phyloP scores from a whole-genome alignment of 1,140 invertebrate genomes.

The Drosophila sturtevanti region DNA sequence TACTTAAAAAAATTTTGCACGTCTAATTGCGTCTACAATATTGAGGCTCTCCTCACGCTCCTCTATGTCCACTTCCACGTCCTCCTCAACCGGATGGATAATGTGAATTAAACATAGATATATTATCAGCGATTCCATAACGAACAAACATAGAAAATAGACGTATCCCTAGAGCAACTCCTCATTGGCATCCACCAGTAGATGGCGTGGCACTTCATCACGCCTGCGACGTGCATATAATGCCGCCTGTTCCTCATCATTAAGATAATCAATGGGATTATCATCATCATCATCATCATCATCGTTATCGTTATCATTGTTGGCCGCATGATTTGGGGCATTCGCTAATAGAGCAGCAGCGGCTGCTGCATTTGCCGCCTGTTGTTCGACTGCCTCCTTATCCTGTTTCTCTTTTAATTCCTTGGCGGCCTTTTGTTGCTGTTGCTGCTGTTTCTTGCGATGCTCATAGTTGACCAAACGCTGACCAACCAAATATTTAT shows the following conservation, averaged over 20 bases:
- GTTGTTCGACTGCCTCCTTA: conserved; percentile 31
- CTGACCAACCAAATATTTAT: conserved; percentile 98
- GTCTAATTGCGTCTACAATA: background rate
- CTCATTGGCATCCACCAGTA: conserved; percentile 45
- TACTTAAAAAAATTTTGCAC: conserved; percentile 14
- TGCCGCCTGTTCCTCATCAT: conserved; percentile 43
- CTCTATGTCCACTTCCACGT: conserved; percentile 6
- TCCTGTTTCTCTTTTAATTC: conserved; percentile 56
- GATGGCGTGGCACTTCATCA: conserved; percentile 29
- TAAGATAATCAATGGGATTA: background rate
- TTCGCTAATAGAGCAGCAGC: conserved; percentile 12
- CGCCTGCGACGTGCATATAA: conserved; percentile 45
- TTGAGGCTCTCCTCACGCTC: background rate
- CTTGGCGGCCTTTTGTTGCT: conserved; percentile 82
- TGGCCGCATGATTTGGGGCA: conserved; percentile 5
- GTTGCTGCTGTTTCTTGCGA: conserved; percentile 85
- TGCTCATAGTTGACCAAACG: conserved; percentile 97
- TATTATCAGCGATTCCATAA: conserved; percentile 47
- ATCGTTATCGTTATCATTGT: background rate
- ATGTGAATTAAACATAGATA: conserved; percentile 47
- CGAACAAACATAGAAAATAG: conserved; percentile 35
- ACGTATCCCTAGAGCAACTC: conserved; percentile 55
- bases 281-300: background rate
- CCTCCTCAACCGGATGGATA: conserved; percentile 11
- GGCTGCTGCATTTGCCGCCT: conserved; percentile 8